phyloP scores from a whole-genome alignment of 2,113 vertebrate genomes.

The Caloenas nicobarica region DNA sequence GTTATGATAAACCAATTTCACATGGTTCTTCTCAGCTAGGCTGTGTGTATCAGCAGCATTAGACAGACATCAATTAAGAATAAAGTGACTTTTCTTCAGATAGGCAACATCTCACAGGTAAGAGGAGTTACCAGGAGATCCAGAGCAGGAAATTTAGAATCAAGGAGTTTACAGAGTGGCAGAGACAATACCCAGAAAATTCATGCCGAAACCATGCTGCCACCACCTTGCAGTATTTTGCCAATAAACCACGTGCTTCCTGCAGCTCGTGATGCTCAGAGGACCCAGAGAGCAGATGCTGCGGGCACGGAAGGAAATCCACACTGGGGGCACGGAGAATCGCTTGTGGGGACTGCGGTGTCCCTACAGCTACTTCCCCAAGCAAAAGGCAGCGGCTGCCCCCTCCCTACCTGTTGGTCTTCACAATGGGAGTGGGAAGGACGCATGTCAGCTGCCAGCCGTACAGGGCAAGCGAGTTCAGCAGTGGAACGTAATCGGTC shows the following conservation, averaged over 20 bases:
- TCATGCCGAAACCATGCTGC: background rate
- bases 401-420: constrained; percentile 87
- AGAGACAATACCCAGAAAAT: background rate
- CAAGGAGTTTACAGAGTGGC: background rate
- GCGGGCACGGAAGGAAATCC: rapidly evolving
- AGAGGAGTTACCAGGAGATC: background rate
- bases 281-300: background rate
- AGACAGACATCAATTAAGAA: background rate
- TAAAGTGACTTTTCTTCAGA: background rate
- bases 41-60: background rate
- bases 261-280: background rate
- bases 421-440: constrained; percentile 92
- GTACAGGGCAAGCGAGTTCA: constrained; percentile 90
- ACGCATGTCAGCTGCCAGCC: constrained; percentile 98
- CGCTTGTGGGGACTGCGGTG: background rate
- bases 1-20: background rate
- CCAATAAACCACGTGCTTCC: background rate
- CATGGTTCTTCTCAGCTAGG: background rate
- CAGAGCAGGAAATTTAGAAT: background rate
- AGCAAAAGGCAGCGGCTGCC: background rate
- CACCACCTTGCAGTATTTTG: background rate
- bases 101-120: background rate
- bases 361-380: background rate
- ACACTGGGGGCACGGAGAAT: background rate
- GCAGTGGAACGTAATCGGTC: constrained; percentile 92